Evolutionary conservation across 37 sponge, comb jelly and placozoan species (phyloP).

Genomic region (Diacarnus erythraeanus): DNA sequence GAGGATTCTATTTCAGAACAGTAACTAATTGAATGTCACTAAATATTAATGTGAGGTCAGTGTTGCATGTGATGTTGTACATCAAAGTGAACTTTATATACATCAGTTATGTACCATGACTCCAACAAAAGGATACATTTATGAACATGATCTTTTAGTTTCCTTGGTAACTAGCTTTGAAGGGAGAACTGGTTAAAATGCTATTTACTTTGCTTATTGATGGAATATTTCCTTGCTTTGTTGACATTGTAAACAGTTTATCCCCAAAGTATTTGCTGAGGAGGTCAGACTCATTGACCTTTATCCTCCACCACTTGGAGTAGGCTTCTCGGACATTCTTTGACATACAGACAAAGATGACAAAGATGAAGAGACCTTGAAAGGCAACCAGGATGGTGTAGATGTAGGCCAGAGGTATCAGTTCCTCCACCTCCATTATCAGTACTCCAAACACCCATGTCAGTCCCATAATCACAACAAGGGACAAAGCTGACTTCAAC

Average conservation of each 20-base stretch:
- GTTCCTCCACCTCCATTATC: not conserved
- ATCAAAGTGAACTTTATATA: no score
- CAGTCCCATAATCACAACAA: constrained; percentile 57
- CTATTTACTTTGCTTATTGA: no score
- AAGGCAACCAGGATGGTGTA: constrained; percentile 47
- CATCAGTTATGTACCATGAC: no score
- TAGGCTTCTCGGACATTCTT: constrained; percentile 26
- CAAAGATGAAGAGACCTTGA: constrained; percentile 51
- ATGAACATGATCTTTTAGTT: no score
- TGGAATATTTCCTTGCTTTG: no score
- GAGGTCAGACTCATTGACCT: constrained; percentile 27
- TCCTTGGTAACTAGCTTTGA: no score
- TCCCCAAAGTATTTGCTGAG: constrained; percentile 33
- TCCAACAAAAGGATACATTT: no score
- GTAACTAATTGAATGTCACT: no score
- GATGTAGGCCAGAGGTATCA: constrained; percentile 41
- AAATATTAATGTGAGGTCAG: no score
- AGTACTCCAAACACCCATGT: constrained; percentile 54
- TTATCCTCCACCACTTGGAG: constrained; percentile 35
- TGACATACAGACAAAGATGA: constrained; percentile 32
- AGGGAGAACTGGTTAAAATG: no score
- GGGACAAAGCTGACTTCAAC: constrained; percentile 48
- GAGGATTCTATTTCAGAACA: no score
- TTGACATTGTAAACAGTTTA: not conserved
- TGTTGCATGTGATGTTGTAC: no score